A percentile compares a stretch with the other conserved stretches of the same genome.
These are phyloP conservation scores for Desmodus rotundus DNA, from an alignment of 2,113 vertebrate genomes.

Conservation along the genomic window DNA sequence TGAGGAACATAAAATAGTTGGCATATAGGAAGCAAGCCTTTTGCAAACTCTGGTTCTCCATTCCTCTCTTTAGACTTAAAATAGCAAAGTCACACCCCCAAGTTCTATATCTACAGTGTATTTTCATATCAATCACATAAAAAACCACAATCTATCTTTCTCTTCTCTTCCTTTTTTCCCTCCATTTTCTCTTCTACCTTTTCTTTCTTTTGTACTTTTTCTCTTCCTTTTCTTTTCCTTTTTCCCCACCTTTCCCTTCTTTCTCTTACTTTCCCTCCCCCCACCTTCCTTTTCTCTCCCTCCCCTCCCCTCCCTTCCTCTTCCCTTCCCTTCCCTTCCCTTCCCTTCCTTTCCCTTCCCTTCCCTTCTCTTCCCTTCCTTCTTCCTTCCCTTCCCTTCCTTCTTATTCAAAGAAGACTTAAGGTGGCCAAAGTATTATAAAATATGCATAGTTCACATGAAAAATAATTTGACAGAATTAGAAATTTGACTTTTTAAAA, in stretches of 20 bases:
- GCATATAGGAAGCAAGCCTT: not conserved
- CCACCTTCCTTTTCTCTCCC: not conserved
- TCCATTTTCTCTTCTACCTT: not conserved
- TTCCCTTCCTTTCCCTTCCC: not conserved
- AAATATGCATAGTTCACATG: not conserved
- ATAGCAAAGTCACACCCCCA: not conserved
- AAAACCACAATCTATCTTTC: not conserved
- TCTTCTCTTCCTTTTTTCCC: not conserved
- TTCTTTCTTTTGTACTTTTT: not conserved
- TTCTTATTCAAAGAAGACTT: not conserved
- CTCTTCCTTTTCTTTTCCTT: not conserved
- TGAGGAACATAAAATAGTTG: not conserved
- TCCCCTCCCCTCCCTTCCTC: no score
- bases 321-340: not conserved
- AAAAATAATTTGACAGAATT: not conserved
- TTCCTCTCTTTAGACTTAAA: not conserved
- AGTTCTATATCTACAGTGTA: not conserved
- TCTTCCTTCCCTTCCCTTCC: not conserved
- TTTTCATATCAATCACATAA: not conserved
- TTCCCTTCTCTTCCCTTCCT: not conserved
- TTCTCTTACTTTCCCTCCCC: not conserved
- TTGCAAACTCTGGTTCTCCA: not conserved
- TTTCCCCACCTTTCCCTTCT: not conserved
- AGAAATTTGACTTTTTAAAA: conserved; percentile 4
- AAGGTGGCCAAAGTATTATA: not conserved